Evolutionary conservation across 1,140 invertebrate genomes (phyloP), one percentile per base, ranked within the genome.

Genomic region (Riptortus pedestris): DNA sequence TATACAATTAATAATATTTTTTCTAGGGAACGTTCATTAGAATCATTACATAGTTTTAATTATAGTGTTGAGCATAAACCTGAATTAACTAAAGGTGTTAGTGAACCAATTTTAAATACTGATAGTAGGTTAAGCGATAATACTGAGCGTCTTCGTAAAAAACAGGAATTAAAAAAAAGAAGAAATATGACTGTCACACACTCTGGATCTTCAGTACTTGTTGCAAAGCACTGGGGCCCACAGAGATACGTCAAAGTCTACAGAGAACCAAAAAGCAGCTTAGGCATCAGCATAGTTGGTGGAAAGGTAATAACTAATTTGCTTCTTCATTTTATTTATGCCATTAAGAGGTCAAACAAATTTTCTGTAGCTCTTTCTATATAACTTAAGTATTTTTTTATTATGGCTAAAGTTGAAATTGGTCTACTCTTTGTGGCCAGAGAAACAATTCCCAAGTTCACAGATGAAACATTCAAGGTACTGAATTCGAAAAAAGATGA

Each of bases 281-380:
- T 96, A 12, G 96, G 96, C 1, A 96, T 99, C 73, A 96, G 91
- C 75, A 98, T 99, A 70, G 94, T 99, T 55, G 93, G 95, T 62
- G 93, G 93, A 68, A 93, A 94, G 80, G 91, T 94, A 71, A 79
- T 14, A 38, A n/a, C n/a, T n/a, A 81, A n/a, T n/a, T n/a, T n/a
- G n/a, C n/a, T n/a, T n/a, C n/a, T n/a, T n/a, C n/a, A n/a, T n/a
- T 61, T 24, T 7, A 9, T n/a, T 52, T 67, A n/a, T 43, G n/a
- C 38, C n/a, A 11, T 43, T n/a, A 11, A 11, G n/a, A n/a, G 38
- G 38, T 43, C 11, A 43, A 43, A n/a, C 11, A 11, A 11, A 43
- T 43, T 43, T 43, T 43, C 38, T 43, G 38, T 43, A 43, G 38
- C n/a, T 43, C n/a, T 11, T n/a, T n/a, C n/a, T n/a, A n/a, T n/a